Evolutionary conservation across 92 coral and sea anemone species (phyloP), one percentile per base, ranked within the genome.

Genomic region (Heliopora coerulea): DNA sequence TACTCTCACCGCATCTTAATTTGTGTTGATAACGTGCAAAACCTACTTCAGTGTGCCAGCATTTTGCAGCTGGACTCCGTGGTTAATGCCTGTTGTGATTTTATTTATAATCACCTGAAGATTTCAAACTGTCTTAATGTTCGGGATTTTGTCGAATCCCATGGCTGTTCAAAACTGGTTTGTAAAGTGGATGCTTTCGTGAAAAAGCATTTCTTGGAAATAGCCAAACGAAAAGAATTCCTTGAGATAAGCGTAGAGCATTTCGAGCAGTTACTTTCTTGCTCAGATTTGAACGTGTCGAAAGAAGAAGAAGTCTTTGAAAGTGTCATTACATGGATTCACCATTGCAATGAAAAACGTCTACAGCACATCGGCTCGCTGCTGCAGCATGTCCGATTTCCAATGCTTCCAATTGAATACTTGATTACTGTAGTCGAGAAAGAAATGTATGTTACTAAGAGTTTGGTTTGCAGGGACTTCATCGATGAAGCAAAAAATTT

Each of bases 401-500:
- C 98, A 10, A 57, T 93, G 70, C 69, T 93, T 11, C 86, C 91
- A 19, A 86, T 77, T 3, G 84, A 84, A 7, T 81, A 83, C 70
- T 54, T 93, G 59, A 79, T 93, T 25, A 82, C 85, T 14, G 65
- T 80, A 20, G 95, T 90, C 3, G 98, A 90, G 62, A 73, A 62
- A 44, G 89, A 90, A 39, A 62, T 61, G 10, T 64, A 73, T n/a
- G 79, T 93, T 46, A 49, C 84, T n/a, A 79, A 62, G 49, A 85
- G 80, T 69, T 60, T 93, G 32, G 65, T 63, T 0, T 90, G 98
- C 62, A 82, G 98, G 17, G 88, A 90, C 81, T 88, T 83, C 49
- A 75, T 93, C 15, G 98, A 93, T 73, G 98, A 93, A 80, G 98
- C 98, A 20, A 93, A 93, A 86, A 90, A 93, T 66, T 86, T 77